Base-by-base conservation (phyloP, 2,113 vertebrate species). In the Thalassarche chlororhynchos region DNA sequence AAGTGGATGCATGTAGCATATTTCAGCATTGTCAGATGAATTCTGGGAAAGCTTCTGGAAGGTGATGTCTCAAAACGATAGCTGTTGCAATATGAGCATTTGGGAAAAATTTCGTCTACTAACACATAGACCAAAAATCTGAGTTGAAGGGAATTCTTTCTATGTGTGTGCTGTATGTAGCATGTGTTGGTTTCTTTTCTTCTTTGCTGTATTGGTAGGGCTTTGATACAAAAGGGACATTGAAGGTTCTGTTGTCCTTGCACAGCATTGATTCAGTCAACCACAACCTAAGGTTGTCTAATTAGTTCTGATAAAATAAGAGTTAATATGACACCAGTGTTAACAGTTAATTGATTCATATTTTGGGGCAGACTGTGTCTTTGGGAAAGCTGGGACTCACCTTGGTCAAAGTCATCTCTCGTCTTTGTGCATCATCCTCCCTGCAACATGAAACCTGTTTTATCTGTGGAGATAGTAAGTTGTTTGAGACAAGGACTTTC, bases 281-380 rank as follows among this genome's bases (percentile, higher is more conserved):
- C 34, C 49, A 58, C 25, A 65, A 76, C 32, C 19, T 38, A 8
- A 74, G 66, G 36, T 38, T 85, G 49, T 62, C 62, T 93, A 77
- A 92, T 96, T 79, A 93, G 32, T 62, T 88, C 66, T 84, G 78
- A 80, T 74, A 62, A 90, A 96, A 83, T 20, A 86, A 38, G 23
- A 92, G 71, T 57, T 84, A 86, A 42, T 49, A 20, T 0, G 25
- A 85, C 61, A 76, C 18, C 38, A 23, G 17, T 25, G 58, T 93
- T 93, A 96, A 44, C 25, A 12, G 34, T 75, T 36, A 38, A 71
- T 89, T 78, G 77, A 80, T 95, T 84, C 4, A 8, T 44, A 14
- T 93, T 95, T 90, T 71, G 72, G 65, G 61, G 34, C n/a, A 65
- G 51, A 31, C 8, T 5, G 4, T 65, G 57, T 88, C 51, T 91